A percentile compares a stretch with the other conserved stretches of the same genome.
Evolutionary conservation across 2,888 invertebrate genomes (phyloP).

Genomic region (Papilio protenor): DNA sequence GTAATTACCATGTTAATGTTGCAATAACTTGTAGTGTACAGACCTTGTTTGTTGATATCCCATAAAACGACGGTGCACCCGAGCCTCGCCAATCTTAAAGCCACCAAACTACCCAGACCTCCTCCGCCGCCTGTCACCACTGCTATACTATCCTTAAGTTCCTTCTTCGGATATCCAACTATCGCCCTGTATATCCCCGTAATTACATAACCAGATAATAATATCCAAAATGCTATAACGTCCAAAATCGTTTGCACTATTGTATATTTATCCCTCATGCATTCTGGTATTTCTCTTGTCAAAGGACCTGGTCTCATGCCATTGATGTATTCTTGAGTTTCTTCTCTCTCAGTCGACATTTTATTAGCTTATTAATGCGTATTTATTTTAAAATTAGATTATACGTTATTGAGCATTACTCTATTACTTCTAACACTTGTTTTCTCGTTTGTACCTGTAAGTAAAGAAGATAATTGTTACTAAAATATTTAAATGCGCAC

Average conservation of each 20-base stretch:
- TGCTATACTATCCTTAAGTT: slow-evolving; percentile 90
- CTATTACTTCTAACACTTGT: slow-evolving; percentile 14
- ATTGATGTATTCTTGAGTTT: slow-evolving; percentile 75
- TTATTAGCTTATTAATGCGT: slow-evolving; percentile 47
- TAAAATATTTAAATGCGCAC: slow-evolving; percentile 16
- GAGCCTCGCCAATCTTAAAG: slow-evolving; percentile 89
- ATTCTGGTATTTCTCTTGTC: slow-evolving; percentile 78
- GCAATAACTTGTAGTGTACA: slow-evolving; percentile 57
- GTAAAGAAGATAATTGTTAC: slow-evolving; percentile 28
- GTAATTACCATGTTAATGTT: slow-evolving; percentile 17
- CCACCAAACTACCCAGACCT: slow-evolving; percentile 91
- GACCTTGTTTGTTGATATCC: slow-evolving; percentile 94
- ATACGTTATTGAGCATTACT: slow-evolving; percentile 43
- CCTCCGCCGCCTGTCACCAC: slow-evolving; percentile 96
- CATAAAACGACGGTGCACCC: slow-evolving; percentile 93
- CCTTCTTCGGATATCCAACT: slow-evolving; percentile 87
- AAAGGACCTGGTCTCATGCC: slow-evolving; percentile 76
- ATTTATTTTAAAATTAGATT: slow-evolving; percentile 40
- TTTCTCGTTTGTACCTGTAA: slow-evolving; percentile 40
- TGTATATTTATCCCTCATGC: slow-evolving; percentile 79
- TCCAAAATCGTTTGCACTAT: slow-evolving; percentile 83
- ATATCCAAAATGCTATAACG: slow-evolving; percentile 81
- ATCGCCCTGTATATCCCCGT: slow-evolving; percentile 85
- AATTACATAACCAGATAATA: slow-evolving; percentile 77
- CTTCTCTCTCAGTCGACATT: slow-evolving; percentile 69